Percentiles rank a stretch among this genome's conserved stretches.
Conservation (phyloP, 2,113 vertebrate species). For the Nettapus auritus region DNA sequence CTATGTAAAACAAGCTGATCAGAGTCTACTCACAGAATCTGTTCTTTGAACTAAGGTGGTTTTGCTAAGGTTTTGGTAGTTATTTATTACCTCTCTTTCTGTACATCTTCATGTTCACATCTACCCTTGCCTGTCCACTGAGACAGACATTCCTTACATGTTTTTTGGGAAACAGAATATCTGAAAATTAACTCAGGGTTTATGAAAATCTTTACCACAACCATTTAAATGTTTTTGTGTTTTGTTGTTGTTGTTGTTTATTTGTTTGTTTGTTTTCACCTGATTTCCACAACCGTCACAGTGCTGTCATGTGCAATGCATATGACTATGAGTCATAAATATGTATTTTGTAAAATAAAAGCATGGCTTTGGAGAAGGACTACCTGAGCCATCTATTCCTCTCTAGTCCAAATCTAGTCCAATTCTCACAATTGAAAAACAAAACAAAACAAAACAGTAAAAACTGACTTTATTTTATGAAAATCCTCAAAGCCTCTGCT, state of each 20-base stretch:
- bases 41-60: not conserved
- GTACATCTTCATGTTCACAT: too few relatives aligned
- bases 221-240: not conserved
- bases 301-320: not conserved
- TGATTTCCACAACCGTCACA: not conserved
- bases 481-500: not conserved
- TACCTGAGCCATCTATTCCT: not conserved
- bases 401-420: not conserved
- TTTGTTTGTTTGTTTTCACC: not conserved
- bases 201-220: not conserved
- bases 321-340: constrained; percentile 39
- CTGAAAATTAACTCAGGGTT: not conserved
- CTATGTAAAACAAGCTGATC: not conserved
- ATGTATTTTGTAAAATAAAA: constrained; percentile 15
- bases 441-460: too few relatives aligned
- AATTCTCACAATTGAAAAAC: not conserved
- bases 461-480: not conserved
- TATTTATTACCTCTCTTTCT: not conserved
- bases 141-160: not conserved
- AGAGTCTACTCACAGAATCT: not conserved
- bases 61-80: not conserved
- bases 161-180: not conserved
- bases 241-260: too few relatives aligned
- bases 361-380: not conserved
- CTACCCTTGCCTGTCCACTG: not conserved